Conservation (phyloP, 2,113 vertebrate genomes). For the Serilophus lunatus region DNA sequence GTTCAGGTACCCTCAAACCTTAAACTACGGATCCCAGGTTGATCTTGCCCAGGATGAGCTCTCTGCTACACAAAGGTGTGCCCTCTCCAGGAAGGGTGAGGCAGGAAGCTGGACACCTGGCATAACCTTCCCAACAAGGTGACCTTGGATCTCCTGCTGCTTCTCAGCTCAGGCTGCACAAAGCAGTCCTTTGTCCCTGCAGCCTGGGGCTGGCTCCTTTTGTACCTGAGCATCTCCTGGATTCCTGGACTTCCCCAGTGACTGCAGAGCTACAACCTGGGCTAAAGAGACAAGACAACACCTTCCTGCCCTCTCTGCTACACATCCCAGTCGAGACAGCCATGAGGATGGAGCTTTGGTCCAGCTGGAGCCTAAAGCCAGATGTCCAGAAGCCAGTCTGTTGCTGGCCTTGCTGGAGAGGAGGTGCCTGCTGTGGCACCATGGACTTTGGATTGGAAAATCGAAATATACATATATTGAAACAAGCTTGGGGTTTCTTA, state of each 20-base stretch:
- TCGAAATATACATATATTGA: neutral
- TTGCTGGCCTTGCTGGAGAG: neutral
- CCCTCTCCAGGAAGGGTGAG: neutral
- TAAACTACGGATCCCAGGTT: neutral
- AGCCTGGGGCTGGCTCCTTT: neutral
- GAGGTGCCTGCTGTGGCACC: neutral
- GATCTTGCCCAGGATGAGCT: neutral
- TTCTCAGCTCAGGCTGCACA: neutral
- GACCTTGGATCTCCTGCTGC: neutral
- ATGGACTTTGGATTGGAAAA: conserved; percentile 13
- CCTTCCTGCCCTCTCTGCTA: neutral
- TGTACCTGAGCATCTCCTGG: neutral
- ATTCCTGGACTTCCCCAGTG: neutral
- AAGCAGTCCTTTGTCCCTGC: conserved; percentile 8
- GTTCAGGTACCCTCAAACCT: neutral
- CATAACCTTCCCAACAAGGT: neutral
- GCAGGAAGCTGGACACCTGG: neutral
- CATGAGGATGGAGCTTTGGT: neutral
- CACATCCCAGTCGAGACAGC: neutral
- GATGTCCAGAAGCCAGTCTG: neutral
- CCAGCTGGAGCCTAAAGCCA: conserved; percentile 17
- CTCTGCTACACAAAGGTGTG: neutral
- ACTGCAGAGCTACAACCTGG: neutral
- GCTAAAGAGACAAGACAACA: neutral
- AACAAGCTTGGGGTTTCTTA: conserved; percentile 5